A percentile compares a stretch with the other conserved stretches of the same genome.
These are phyloP conservation scores for Schizotus pectinicornis DNA, from an alignment of 2,888 invertebrate genomes.

Conservation along the genomic window DNA sequence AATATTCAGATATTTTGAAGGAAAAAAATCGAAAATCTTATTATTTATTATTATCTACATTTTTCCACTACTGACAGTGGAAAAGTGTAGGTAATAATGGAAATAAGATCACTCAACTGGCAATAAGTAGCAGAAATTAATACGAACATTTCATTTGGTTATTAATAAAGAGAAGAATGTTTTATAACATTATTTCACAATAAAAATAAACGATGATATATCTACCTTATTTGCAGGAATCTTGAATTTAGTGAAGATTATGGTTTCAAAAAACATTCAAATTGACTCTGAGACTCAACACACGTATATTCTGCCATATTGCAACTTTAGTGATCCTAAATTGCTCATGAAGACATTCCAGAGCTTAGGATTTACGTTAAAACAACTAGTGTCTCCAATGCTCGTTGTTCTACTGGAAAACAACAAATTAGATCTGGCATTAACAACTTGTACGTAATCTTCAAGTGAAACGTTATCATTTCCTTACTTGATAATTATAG, in stretches of 20 bases:
- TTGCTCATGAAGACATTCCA: conserved; percentile 62
- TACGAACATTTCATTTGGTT: no score
- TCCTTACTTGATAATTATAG: conserved; percentile 22
- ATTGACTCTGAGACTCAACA: conserved; percentile 66
- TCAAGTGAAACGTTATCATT: not conserved
- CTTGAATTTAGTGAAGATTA: conserved; percentile 62
- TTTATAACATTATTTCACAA: no score
- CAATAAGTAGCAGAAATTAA: no score
- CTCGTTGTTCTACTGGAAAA: conserved; percentile 57
- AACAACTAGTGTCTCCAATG: conserved; percentile 59
- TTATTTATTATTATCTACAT: no score
- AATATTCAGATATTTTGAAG: no score
- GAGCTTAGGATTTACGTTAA: conserved; percentile 56
- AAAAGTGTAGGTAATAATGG: no score
- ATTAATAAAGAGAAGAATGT: not conserved
- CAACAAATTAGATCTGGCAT: conserved; percentile 51
- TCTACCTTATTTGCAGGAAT: conserved; percentile 59
- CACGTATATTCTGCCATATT: conserved; percentile 63
- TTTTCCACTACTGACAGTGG: no score
- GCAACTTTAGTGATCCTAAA: conserved; percentile 61
- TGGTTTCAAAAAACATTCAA: conserved; percentile 62
- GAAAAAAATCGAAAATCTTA: no score
- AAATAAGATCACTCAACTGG: no score
- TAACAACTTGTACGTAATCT: conserved; percentile 60
- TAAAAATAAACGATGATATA: no score